phyloP scores from a whole-genome alignment of 2,888 invertebrate species.

The Caenorhabditis angaria region DNA sequence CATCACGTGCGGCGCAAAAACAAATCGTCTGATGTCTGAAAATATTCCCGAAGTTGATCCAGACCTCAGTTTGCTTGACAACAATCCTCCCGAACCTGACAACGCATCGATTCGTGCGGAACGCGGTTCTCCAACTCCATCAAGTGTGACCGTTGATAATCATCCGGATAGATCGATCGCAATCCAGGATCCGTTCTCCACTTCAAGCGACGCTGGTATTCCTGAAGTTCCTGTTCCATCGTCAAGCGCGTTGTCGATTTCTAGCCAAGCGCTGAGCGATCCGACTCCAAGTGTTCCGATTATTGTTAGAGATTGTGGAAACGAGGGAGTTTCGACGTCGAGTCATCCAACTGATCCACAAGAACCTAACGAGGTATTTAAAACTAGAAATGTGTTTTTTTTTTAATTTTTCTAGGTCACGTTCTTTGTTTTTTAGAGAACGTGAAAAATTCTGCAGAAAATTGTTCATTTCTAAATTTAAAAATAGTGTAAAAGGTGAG shows the following conservation, averaged over 20 bases:
- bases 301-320: not conserved
- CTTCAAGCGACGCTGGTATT: constrained; percentile 16
- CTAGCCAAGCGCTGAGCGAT: constrained; percentile 31
- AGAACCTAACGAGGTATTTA: constrained; percentile 35
- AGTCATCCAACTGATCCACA: constrained; percentile 41
- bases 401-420: too few relatives aligned
- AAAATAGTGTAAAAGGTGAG: too few relatives aligned
- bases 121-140: constrained; percentile 46
- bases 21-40: constrained; percentile 42
- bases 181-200: constrained; percentile 20
- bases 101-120: constrained; percentile 46
- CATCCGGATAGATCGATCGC: constrained; percentile 18
- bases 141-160: constrained; percentile 47
- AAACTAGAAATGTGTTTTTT: too few relatives aligned
- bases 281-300: constrained; percentile 17
- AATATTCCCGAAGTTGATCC: constrained; percentile 37
- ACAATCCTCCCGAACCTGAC: constrained; percentile 48
- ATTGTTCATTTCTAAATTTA: too few relatives aligned
- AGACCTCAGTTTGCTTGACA: constrained; percentile 24
- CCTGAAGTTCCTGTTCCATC: constrained; percentile 33
- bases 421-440: too few relatives aligned
- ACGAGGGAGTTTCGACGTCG: constrained; percentile 7
- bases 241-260: constrained; percentile 21
- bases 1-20: constrained; percentile 36
- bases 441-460: too few relatives aligned